Conservation (phyloP, 2,113 vertebrate species). For the Ptychochromis oligacanthus region DNA sequence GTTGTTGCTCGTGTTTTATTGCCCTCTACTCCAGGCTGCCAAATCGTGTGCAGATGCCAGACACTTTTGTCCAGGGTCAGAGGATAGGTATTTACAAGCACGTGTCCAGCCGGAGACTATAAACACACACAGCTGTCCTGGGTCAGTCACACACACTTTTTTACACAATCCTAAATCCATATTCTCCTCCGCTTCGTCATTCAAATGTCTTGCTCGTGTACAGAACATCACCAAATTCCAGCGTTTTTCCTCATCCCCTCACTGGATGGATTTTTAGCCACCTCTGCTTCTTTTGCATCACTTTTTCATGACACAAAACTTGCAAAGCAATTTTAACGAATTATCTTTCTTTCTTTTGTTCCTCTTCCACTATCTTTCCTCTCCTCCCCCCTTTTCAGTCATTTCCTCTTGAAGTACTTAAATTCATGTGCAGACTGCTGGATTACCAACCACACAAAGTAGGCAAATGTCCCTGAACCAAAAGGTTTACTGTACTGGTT, state of each 20-base stretch:
- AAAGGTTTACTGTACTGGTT: not conserved
- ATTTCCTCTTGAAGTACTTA: not conserved
- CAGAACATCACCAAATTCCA: not conserved
- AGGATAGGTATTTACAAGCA: conserved; percentile 73
- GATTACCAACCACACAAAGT: not conserved
- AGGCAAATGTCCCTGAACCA: not conserved
- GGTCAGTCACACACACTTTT: conserved; percentile 22
- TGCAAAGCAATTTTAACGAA: not conserved
- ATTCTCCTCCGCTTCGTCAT: not conserved
- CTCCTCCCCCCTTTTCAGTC: not conserved
- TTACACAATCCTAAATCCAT: not conserved
- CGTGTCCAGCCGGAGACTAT: conserved; percentile 27
- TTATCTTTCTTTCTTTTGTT: not conserved
- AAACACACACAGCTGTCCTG: conserved; percentile 63
- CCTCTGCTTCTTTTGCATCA: not conserved
- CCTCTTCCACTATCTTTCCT: not conserved
- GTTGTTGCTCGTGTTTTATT: conserved; percentile 9
- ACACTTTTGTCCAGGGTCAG: conserved; percentile 53
- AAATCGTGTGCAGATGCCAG: conserved; percentile 42
- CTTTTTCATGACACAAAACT: not conserved
- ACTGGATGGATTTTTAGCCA: not conserved
- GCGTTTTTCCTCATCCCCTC: too few relatives aligned
- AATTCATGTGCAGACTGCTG: too few relatives aligned
- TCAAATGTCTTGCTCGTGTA: not conserved
- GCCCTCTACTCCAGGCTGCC: not conserved